Percentiles rank a stretch among this genome's conserved stretches.
phyloP scores from a whole-genome alignment of 1,140 invertebrate species.

The Danaus plexippus region DNA sequence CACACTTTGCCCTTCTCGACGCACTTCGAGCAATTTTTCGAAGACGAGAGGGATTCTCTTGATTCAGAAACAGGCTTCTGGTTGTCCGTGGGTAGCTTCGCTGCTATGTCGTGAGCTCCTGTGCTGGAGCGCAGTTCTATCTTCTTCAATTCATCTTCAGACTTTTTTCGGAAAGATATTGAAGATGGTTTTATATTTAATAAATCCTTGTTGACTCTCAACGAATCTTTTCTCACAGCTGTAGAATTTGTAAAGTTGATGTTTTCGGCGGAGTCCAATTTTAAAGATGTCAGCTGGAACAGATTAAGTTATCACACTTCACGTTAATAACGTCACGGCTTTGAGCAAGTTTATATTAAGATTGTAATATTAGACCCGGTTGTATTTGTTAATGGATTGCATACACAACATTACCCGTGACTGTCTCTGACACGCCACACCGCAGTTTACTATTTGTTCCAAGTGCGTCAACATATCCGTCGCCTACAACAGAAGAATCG shows the following conservation, averaged over 20 bases:
- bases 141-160: not conserved
- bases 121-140: too few relatives aligned
- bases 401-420: slow-evolving; percentile 15
- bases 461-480: slow-evolving; percentile 7
- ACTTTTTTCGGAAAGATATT: not conserved
- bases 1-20: slow-evolving; percentile 31
- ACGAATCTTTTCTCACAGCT: not conserved
- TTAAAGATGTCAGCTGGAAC: slow-evolving; percentile 13
- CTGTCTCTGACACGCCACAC: slow-evolving; percentile 10
- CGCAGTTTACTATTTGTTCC: slow-evolving; percentile 3
- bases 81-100: too few relatives aligned
- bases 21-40: slow-evolving; percentile 28
- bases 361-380: too few relatives aligned
- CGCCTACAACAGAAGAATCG: slow-evolving; percentile 6
- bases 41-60: too few relatives aligned
- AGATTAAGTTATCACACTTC: slow-evolving; percentile 1
- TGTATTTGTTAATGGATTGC: too few relatives aligned
- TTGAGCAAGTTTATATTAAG: too few relatives aligned
- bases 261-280: slow-evolving; percentile 16
- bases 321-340: too few relatives aligned
- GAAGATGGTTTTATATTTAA: not conserved
- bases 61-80: too few relatives aligned
- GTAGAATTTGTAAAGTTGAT: slow-evolving; percentile 16
- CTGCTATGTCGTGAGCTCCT: too few relatives aligned
- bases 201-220: too few relatives aligned